phyloP scores from a whole-genome alignment of 2,888 invertebrate species.

The Timema podura region DNA sequence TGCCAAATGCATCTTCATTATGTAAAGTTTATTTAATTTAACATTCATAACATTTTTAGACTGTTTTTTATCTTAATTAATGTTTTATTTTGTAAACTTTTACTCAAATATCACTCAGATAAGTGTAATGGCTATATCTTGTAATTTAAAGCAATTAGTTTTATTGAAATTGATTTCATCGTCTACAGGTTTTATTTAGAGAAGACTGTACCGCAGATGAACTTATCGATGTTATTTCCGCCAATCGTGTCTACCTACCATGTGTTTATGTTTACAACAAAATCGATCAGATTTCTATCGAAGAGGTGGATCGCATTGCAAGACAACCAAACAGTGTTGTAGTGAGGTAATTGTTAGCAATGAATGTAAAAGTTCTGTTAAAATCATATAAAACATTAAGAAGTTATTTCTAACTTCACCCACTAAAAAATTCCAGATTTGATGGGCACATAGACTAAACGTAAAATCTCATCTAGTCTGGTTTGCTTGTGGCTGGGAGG shows the following conservation, averaged over 20 bases:
- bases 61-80: neutral
- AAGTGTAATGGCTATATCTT: neutral
- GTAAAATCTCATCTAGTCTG: no score
- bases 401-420: no score
- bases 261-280: constrained; percentile 99
- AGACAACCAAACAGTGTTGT: constrained; percentile 83
- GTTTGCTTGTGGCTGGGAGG: no score
- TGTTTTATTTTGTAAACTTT: neutral
- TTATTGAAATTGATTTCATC: neutral
- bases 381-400: no score
- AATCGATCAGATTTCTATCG: constrained; percentile 98
- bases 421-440: no score
- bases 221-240: constrained; percentile 96
- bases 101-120: neutral
- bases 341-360: constrained; percentile 69
- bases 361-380: no score
- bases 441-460: no score
- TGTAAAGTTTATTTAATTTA: neutral
- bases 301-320: constrained; percentile 95
- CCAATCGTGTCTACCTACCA: constrained; percentile 92
- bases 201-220: constrained; percentile 96
- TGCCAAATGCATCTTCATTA: neutral
- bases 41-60: neutral
- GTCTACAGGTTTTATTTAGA: constrained; percentile 72
- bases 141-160: neutral